phyloP scores from a whole-genome alignment of 2,797 vertebrate genomes.

The Leptoclinus maculatus region DNA sequence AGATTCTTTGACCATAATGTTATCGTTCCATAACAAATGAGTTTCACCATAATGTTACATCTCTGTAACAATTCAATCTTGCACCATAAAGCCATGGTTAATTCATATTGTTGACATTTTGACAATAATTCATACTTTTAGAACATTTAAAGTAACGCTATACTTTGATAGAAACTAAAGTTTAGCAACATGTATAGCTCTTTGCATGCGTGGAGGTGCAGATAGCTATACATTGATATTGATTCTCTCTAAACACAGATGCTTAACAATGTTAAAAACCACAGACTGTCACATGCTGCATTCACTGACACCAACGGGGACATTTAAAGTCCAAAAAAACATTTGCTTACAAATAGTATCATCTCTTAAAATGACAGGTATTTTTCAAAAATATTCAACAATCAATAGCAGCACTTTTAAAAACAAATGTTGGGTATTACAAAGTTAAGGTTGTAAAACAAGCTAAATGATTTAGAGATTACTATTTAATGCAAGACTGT shows the following conservation, averaged over 20 bases:
- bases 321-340: neutral
- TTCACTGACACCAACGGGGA: neutral
- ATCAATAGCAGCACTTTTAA: slow-evolving; percentile 5
- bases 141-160: neutral
- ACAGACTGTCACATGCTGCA: neutral
- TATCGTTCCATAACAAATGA: neutral
- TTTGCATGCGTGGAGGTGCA: neutral
- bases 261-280: neutral
- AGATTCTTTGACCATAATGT: neutral
- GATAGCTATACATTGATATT: neutral
- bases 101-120: neutral
- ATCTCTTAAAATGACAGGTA: neutral
- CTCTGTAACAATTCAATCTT: neutral
- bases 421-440: neutral
- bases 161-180: neutral
- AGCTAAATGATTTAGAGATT: neutral
- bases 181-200: slow-evolving; percentile 29
- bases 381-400: neutral
- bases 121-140: neutral
- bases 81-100: neutral
- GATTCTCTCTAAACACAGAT: neutral
- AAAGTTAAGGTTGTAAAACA: neutral
- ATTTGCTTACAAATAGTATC: neutral
- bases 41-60: neutral
- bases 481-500: neutral